phyloP scores from a whole-genome alignment of 2,113 vertebrate genomes.

The Haemorhous mexicanus region DNA sequence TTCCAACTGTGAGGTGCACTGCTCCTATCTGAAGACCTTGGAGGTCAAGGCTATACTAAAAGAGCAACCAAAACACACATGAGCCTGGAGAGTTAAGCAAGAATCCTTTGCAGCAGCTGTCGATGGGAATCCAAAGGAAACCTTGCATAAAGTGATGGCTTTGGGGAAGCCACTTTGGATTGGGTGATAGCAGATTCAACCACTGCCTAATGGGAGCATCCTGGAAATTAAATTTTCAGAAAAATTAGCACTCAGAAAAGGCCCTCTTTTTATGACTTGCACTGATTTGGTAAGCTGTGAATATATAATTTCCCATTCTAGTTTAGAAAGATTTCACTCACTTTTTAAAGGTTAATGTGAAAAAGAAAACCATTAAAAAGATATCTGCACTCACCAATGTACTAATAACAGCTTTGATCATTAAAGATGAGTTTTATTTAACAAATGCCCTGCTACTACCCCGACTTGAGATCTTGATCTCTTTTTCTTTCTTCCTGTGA shows the following conservation, averaged over 20 bases:
- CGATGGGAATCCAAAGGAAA: background rate
- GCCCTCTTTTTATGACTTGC: background rate
- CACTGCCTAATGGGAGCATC: background rate
- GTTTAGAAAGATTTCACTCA: constrained; percentile 16
- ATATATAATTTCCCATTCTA: background rate
- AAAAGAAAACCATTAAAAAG: constrained; percentile 33
- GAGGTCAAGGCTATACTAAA: constrained; percentile 38
- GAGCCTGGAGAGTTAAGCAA: constrained; percentile 7
- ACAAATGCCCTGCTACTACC: constrained; percentile 24
- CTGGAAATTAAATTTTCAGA: constrained; percentile 1
- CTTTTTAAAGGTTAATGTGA: constrained; percentile 17
- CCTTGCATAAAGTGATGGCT: background rate
- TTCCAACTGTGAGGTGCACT: background rate
- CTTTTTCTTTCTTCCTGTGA: background rate
- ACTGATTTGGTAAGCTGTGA: background rate
- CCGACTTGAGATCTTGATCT: constrained; percentile 12
- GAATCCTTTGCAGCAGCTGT: background rate
- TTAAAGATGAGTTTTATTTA: constrained; percentile 42
- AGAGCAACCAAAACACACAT: constrained; percentile 25
- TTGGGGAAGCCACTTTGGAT: background rate
- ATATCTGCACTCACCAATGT: background rate
- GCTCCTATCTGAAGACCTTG: constrained; percentile 12
- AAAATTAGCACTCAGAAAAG: background rate
- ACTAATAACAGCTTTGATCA: constrained; percentile 42
- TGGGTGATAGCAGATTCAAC: background rate